Evolutionary conservation across 1,140 invertebrate species (phyloP).

Genomic region (Coelopa frigida): DNA sequence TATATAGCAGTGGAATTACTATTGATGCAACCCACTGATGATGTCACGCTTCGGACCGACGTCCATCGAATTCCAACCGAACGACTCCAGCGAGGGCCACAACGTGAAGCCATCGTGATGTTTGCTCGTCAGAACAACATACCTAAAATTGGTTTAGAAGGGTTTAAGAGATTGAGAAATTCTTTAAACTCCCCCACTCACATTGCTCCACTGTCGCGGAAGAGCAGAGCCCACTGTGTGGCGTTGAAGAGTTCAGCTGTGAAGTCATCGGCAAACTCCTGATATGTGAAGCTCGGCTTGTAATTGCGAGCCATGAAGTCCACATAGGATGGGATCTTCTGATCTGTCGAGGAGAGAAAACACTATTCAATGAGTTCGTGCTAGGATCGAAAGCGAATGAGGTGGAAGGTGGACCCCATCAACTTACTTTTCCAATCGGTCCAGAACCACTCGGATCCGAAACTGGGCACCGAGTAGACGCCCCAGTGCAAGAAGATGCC

Average conservation of each 20-base stretch:
- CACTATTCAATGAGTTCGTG: too few relatives aligned
- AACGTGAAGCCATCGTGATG: slow-evolving; percentile 90
- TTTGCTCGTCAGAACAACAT: slow-evolving; percentile 86
- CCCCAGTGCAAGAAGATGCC: slow-evolving; percentile 95
- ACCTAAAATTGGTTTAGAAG: slow-evolving; percentile 49
- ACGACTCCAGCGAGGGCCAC: slow-evolving; percentile 80
- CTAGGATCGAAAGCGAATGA: too few relatives aligned
- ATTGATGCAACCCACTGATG: slow-evolving; percentile 48
- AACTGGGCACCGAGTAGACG: slow-evolving; percentile 82
- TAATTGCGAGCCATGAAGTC: slow-evolving; percentile 72
- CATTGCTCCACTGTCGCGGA: slow-evolving; percentile 70
- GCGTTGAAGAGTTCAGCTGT: slow-evolving; percentile 78
- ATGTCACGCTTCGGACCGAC: slow-evolving; percentile 78
- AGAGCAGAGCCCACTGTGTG: slow-evolving; percentile 65
- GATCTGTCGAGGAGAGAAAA: slow-evolving; percentile 18
- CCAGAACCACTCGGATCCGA: slow-evolving; percentile 85
- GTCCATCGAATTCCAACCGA: slow-evolving; percentile 85
- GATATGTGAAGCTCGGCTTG: slow-evolving; percentile 73
- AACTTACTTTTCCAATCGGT: slow-evolving; percentile 60
- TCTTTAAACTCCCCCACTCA: slow-evolving; percentile 44
- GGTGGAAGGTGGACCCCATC: too few relatives aligned
- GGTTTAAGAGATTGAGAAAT: neutral
- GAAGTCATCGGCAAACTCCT: slow-evolving; percentile 76
- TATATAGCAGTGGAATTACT: slow-evolving; percentile 24
- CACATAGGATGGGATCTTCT: slow-evolving; percentile 35